A percentile compares a stretch with the other conserved stretches of the same genome.
Evolutionary conservation across 2,113 vertebrate genomes (phyloP).

Genomic region (Platichthys flesus): DNA sequence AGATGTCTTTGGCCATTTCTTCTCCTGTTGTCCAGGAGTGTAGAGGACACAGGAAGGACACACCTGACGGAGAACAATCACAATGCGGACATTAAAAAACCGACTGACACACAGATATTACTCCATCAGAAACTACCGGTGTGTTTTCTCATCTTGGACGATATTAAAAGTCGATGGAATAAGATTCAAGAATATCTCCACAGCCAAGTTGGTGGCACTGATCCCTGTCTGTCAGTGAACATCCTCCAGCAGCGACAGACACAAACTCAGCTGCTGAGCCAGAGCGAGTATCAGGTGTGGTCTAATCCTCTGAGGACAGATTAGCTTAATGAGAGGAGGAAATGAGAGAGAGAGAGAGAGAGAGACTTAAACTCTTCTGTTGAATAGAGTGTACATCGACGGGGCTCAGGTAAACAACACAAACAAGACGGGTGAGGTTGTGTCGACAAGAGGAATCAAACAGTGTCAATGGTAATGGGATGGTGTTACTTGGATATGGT

Average conservation of each 20-base stretch:
- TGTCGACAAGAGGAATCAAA: background rate
- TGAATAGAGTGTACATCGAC: conserved; percentile 9
- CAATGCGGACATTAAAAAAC: background rate
- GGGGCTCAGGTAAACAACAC: conserved; percentile 11
- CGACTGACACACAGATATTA: background rate
- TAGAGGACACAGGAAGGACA: conserved; percentile 89
- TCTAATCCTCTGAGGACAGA: conserved; percentile 65
- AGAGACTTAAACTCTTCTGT: background rate
- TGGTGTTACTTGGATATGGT: background rate
- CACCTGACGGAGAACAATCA: conserved; percentile 76
- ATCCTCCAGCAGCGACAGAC: conserved; percentile 24
- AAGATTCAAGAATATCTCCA: background rate
- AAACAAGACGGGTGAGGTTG: conserved; percentile 1
- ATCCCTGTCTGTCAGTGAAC: conserved; percentile 3
- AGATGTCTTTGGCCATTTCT: conserved; percentile 88
- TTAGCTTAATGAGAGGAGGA: conserved; percentile 60
- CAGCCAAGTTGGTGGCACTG: background rate
- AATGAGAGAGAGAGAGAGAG: background rate
- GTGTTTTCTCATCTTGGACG: background rate
- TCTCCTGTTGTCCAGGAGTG: conserved; percentile 97
- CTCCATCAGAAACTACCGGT: background rate
- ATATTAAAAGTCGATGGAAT: background rate
- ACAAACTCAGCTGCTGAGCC: conserved; percentile 31
- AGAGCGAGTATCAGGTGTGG: conserved; percentile 66
- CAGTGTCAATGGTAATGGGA: too few species aligned